Percentiles rank a stretch among this genome's conserved stretches.
These are phyloP conservation scores for Pteropus rufus DNA, from an alignment of 2,797 vertebrate genomes.

Conservation along the genomic window DNA sequence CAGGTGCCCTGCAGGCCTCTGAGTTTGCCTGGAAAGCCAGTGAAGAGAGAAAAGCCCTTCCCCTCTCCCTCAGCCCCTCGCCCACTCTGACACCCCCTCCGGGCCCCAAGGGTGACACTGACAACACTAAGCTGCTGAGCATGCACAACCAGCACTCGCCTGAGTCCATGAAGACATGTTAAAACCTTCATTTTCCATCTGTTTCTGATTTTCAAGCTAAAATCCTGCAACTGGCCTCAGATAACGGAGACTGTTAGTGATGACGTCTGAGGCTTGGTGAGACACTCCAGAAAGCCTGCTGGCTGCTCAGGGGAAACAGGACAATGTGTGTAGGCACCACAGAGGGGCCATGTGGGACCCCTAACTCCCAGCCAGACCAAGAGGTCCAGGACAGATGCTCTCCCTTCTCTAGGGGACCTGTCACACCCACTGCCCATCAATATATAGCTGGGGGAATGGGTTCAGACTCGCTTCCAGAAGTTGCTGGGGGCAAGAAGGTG, in stretches of 20 bases:
- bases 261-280: constrained; percentile 50
- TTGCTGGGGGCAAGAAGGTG: not conserved
- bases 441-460: not conserved
- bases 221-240: constrained; percentile 42
- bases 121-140: not conserved
- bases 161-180: not conserved
- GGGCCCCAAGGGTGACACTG: not conserved
- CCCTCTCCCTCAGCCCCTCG: not conserved
- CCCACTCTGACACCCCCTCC: too few species aligned
- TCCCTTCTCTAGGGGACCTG: not conserved
- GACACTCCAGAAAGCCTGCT: constrained; percentile 62
- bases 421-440: not conserved
- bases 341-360: not conserved
- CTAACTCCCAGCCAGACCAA: not conserved
- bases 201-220: constrained; percentile 44
- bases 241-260: constrained; percentile 49
- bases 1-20: not conserved
- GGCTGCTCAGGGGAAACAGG: constrained; percentile 11
- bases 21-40: not conserved
- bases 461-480: not conserved
- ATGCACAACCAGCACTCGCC: not conserved
- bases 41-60: not conserved
- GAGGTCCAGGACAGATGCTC: not conserved
- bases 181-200: not conserved
- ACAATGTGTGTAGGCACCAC: not conserved